Evolutionary conservation across 2,113 vertebrate species (phyloP).

Genomic region (Tragulus kanchil): DNA sequence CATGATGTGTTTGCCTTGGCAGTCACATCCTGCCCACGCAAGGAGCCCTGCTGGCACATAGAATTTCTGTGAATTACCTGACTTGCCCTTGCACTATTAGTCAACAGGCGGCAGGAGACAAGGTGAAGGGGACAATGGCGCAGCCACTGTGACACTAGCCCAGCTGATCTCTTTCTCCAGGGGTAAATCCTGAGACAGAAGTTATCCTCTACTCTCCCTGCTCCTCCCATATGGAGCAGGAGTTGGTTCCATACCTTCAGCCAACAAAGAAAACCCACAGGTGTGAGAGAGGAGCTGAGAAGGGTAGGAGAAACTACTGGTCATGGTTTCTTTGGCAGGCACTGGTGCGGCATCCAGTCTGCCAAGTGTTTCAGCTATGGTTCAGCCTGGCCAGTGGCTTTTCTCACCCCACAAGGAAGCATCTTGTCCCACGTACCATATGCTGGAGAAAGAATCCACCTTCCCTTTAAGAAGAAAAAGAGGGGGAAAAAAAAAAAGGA

Average conservation of each 20-base stretch:
- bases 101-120: not conserved
- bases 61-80: slow-evolving; percentile 55
- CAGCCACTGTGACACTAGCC: not conserved
- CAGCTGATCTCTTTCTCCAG: not conserved
- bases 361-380: not conserved
- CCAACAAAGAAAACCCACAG: not conserved
- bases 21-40: not conserved
- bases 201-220: not conserved
- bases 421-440: accelerated
- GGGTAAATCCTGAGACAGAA: not conserved
- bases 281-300: not conserved
- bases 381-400: not conserved
- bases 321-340: not conserved
- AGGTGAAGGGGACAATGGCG: not conserved
- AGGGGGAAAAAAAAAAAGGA: too few species aligned
- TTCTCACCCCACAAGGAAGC: not conserved
- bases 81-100: not conserved
- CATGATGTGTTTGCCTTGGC: not conserved
- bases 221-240: not conserved
- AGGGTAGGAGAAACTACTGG: not conserved
- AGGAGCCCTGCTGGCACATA: slow-evolving; percentile 5
- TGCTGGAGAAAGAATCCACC: not conserved
- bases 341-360: not conserved
- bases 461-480: not conserved
- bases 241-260: not conserved